Evolutionary conservation across 2,797 vertebrate species (phyloP).

Genomic region (Syngnathus acus): DNA sequence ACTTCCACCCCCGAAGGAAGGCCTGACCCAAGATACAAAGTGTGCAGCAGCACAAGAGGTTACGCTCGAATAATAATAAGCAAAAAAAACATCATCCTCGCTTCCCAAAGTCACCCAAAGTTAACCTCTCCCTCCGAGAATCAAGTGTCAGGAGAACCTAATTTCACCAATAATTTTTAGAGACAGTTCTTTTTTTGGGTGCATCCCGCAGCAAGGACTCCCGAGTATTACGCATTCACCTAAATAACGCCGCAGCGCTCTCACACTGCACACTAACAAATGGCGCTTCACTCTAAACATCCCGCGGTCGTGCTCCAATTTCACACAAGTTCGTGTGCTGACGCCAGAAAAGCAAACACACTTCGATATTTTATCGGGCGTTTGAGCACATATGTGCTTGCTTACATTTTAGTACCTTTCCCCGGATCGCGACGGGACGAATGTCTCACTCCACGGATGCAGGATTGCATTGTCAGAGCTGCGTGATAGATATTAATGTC

Average conservation of each 20-base stretch:
- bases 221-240: slow-evolving; percentile 17
- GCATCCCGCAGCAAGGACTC: slow-evolving; percentile 33
- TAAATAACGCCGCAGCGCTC: slow-evolving; percentile 18
- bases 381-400: slow-evolving; percentile 35
- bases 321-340: slow-evolving; percentile 25
- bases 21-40: too few species aligned
- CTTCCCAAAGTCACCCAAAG: slow-evolving; percentile 29
- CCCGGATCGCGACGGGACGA: slow-evolving; percentile 38
- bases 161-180: slow-evolving; percentile 20
- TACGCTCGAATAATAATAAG: too few species aligned
- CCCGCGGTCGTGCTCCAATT: slow-evolving; percentile 27
- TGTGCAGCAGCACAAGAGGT: too few species aligned
- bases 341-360: slow-evolving; percentile 17
- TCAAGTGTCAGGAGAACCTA: slow-evolving; percentile 13
- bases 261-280: slow-evolving; percentile 18
- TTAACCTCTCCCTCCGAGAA: slow-evolving; percentile 22
- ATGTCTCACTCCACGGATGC: slow-evolving; percentile 54
- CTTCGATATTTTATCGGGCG: slow-evolving; percentile 22
- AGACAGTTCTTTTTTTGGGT: slow-evolving; percentile 10
- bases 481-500: slow-evolving; percentile 68
- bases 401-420: slow-evolving; percentile 19
- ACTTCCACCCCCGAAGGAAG: too few species aligned
- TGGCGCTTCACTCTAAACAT: slow-evolving; percentile 38
- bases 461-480: slow-evolving; percentile 62
- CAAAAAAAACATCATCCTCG: slow-evolving; percentile 5